Evolutionary conservation across 2,888 invertebrate genomes (phyloP).

Genomic region (Aphidoletes aphidimyza): DNA sequence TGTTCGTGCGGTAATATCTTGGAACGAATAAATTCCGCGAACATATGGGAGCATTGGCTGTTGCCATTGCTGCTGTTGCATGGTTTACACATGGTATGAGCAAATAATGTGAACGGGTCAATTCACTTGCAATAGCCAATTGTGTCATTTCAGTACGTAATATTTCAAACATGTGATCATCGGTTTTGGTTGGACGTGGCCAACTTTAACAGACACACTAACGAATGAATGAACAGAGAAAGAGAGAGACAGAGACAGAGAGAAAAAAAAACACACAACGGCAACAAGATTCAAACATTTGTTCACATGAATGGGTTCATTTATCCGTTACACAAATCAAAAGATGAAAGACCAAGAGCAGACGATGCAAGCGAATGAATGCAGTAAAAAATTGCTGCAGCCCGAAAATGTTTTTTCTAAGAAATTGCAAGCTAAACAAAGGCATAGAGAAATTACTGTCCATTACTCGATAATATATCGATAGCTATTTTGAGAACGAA

Average conservation of each 20-base stretch:
- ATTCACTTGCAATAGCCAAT: constrained; percentile 49
- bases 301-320: constrained; percentile 43
- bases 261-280: not conserved
- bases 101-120: constrained; percentile 49
- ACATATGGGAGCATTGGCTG: not conserved
- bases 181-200: not conserved
- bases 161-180: constrained; percentile 49
- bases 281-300: not conserved
- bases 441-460: constrained; percentile 42
- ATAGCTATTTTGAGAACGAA: not conserved
- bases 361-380: too few relatives aligned
- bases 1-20: constrained; percentile 37
- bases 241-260: not conserved
- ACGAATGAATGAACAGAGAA: too few relatives aligned
- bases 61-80: not conserved
- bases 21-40: constrained; percentile 36
- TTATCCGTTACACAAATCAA: constrained; percentile 32
- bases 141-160: constrained; percentile 47
- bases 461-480: constrained; percentile 45
- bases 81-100: not conserved
- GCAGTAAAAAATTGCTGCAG: not conserved
- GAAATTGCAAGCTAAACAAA: constrained; percentile 33
- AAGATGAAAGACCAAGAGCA: not conserved
- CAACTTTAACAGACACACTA: too few relatives aligned
- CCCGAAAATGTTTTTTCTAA: not conserved